phyloP scores from a whole-genome alignment of 2,113 vertebrate genomes.

The Boulengeromyrus knoepffleri region DNA sequence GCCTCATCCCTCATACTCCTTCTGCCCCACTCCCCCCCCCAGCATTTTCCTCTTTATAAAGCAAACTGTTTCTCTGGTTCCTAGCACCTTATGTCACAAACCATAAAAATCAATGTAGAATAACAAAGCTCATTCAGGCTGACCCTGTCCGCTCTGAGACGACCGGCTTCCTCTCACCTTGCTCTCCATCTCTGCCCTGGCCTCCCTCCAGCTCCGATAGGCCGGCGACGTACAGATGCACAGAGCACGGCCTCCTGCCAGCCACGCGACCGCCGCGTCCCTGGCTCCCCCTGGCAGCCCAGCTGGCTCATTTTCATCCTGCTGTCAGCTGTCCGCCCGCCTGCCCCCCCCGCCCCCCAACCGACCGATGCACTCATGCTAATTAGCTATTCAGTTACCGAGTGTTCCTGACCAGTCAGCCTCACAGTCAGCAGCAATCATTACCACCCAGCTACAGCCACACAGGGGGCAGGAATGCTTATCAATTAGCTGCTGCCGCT shows the following conservation, averaged over 20 bases:
- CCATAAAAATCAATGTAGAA: not conserved
- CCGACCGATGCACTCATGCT: not conserved
- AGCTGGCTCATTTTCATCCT: not conserved
- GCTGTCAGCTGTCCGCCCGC: not conserved
- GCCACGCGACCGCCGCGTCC: not conserved
- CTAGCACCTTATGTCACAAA: not conserved
- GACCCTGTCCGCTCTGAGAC: not conserved
- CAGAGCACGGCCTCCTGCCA: not conserved
- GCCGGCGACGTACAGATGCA: not conserved
- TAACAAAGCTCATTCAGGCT: not conserved
- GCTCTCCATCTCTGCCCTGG: not conserved
- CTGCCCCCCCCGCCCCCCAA: not conserved
- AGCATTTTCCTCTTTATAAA: not conserved
- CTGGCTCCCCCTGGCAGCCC: not conserved
- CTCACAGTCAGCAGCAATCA: not conserved
- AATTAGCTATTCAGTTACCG: not conserved
- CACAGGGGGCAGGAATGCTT: not conserved
- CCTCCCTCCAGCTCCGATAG: not conserved
- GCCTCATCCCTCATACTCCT: not conserved
- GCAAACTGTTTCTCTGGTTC: not conserved
- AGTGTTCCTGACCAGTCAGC: not conserved
- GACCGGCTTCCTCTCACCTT: not conserved
- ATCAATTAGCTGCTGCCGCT: not conserved
- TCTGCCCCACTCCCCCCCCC: not conserved
- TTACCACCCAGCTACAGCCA: not conserved